Conservation (phyloP, 2,888 invertebrate species). For the Acrobasis repandana region DNA sequence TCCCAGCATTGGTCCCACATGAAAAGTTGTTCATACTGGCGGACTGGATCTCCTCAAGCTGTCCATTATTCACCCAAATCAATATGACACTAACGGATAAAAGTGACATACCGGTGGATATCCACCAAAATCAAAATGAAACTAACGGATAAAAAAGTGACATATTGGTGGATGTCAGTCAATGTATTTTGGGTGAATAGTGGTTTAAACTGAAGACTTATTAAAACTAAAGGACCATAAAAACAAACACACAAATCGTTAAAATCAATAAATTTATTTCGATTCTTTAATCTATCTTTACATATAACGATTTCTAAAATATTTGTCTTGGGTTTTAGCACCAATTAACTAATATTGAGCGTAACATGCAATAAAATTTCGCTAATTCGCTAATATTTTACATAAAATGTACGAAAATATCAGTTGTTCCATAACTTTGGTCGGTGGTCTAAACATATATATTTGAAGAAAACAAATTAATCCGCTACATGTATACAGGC, state of each 20-base stretch:
- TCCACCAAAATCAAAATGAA: too few species aligned
- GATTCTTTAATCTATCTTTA: slow-evolving; percentile 12
- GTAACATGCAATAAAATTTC: slow-evolving; percentile 13
- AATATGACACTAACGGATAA: too few species aligned
- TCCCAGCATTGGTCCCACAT: too few species aligned
- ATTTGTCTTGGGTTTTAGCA: slow-evolving; percentile 21
- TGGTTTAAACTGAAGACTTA: too few species aligned
- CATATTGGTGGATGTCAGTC: too few species aligned
- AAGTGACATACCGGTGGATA: too few species aligned
- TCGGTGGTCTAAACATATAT: background rate
- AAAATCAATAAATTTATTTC: slow-evolving; percentile 18
- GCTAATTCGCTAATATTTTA: slow-evolving; percentile 4
- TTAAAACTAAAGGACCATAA: background rate
- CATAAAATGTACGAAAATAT: slow-evolving; percentile 3
- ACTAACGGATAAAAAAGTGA: too few species aligned
- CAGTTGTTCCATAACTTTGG: slow-evolving; percentile 10
- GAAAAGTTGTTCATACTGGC: too few species aligned
- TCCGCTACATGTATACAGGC: background rate
- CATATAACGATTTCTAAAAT: slow-evolving; percentile 15
- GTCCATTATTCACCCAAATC: too few species aligned
- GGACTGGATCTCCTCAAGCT: too few species aligned
- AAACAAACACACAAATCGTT: slow-evolving; percentile 1
- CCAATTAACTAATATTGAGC: slow-evolving; percentile 20
- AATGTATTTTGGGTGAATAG: too few species aligned
- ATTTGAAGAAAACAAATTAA: background rate